Evolutionary conservation across 1,140 invertebrate genomes (phyloP).

Genomic region (Macrocentrus cingulum): DNA sequence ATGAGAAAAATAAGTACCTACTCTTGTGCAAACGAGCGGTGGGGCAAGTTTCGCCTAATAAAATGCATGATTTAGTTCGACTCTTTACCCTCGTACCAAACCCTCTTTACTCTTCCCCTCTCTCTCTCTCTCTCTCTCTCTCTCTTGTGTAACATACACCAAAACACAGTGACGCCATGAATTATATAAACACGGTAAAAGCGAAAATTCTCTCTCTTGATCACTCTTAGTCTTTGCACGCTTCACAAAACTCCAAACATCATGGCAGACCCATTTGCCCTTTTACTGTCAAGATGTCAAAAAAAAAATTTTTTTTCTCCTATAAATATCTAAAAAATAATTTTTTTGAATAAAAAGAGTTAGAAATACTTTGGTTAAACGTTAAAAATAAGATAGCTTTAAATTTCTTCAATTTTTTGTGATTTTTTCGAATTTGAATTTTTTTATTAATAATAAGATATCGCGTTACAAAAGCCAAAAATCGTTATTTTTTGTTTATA

Average conservation of each 20-base stretch:
- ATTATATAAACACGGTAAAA: constrained; percentile 34
- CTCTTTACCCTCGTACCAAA: constrained; percentile 17
- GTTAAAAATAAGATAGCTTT: too few relatives aligned
- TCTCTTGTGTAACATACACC: constrained; percentile 26
- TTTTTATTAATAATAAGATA: too few relatives aligned
- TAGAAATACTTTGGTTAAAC: too few relatives aligned
- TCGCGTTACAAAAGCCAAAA: too few relatives aligned
- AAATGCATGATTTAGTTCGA: constrained; percentile 27
- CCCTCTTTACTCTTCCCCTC: constrained; percentile 13
- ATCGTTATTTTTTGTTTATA: too few relatives aligned
- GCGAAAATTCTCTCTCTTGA: constrained; percentile 27
- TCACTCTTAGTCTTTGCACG: constrained; percentile 11
- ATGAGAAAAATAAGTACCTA: background rate
- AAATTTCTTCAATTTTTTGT: too few relatives aligned
- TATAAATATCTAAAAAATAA: too few relatives aligned
- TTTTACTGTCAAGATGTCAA: too few relatives aligned
- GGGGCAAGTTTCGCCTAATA: constrained; percentile 19
- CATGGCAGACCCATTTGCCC: too few relatives aligned
- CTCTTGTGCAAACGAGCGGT: background rate
- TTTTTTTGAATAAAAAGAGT: too few relatives aligned
- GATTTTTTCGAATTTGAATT: too few relatives aligned
- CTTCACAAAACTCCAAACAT: background rate
- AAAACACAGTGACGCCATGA: constrained; percentile 27
- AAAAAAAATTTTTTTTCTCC: too few relatives aligned
- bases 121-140: constrained; percentile 5